phyloP scores from a whole-genome alignment of 2,888 invertebrate genomes.

The Mylabris sibirica region DNA sequence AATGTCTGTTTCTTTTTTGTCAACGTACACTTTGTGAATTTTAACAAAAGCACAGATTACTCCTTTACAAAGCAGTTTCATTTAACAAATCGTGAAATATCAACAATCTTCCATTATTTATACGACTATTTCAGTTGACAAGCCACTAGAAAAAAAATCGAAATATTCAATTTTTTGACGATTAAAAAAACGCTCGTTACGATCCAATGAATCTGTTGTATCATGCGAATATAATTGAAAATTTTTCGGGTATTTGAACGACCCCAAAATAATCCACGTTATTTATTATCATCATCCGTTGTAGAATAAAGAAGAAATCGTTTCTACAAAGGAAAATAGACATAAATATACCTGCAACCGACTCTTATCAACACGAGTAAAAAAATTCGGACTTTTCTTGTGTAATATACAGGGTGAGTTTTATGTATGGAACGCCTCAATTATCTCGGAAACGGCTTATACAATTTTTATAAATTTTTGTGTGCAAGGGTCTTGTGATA shows the following conservation, averaged over 20 bases:
- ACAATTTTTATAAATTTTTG: too few species aligned
- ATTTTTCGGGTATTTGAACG: conserved; percentile 19
- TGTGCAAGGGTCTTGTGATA: too few species aligned
- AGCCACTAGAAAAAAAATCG: too few species aligned
- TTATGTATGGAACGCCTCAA: too few species aligned
- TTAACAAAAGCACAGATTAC: not conserved
- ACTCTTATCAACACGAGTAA: not conserved
- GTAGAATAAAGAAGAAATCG: not conserved
- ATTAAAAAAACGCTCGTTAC: not conserved
- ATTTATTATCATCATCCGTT: not conserved
- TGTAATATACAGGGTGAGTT: too few species aligned
- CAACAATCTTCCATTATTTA: too few species aligned
- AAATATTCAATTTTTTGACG: too few species aligned
- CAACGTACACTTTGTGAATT: not conserved
- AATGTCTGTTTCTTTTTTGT: not conserved
- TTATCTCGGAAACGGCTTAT: too few species aligned
- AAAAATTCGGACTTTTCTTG: too few species aligned
- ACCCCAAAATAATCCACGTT: not conserved
- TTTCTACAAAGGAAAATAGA: not conserved
- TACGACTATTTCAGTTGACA: too few species aligned
- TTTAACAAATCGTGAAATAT: too few species aligned
- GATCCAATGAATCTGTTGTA: not conserved
- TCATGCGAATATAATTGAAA: conserved; percentile 25
- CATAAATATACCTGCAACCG: not conserved
- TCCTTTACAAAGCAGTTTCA: not conserved